Evolutionary conservation across 2,113 vertebrate genomes (phyloP).

Genomic region (Indicator indicator): DNA sequence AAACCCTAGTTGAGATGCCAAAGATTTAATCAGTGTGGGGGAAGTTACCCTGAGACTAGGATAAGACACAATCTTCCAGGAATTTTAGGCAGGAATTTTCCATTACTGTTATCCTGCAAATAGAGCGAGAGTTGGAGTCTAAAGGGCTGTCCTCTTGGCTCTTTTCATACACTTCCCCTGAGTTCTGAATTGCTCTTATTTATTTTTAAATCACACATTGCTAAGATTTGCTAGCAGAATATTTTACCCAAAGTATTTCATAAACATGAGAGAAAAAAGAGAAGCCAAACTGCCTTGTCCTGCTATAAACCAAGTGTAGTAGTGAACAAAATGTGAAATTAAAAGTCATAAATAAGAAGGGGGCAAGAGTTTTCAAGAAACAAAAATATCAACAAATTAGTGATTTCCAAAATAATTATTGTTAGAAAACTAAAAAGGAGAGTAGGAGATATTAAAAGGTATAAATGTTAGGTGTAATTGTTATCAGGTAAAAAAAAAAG

Average conservation of each 20-base stretch:
- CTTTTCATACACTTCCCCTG: neutral
- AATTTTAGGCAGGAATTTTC: neutral
- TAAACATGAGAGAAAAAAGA: neutral
- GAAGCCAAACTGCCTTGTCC: neutral
- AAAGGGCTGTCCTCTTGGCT: neutral
- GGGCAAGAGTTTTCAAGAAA: neutral
- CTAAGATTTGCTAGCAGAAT: neutral
- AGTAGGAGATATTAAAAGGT: neutral
- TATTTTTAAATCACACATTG: neutral
- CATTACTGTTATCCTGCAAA: neutral
- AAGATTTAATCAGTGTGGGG: neutral
- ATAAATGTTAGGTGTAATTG: neutral
- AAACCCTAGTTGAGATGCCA: neutral
- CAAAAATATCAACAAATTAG: neutral
- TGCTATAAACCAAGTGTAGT: neutral
- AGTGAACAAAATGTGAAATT: neutral
- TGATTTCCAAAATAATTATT: neutral
- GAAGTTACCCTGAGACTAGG: neutral
- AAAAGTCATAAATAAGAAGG: neutral
- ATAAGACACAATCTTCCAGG: neutral
- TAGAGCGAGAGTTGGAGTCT: neutral
- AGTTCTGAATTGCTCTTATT: neutral
- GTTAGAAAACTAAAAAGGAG: neutral
- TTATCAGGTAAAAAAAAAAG: neutral
- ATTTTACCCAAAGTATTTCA: neutral